Evolutionary conservation across 2,888 invertebrate species (phyloP), one percentile per base, ranked within the genome.

Genomic region (Cantharis nigra): DNA sequence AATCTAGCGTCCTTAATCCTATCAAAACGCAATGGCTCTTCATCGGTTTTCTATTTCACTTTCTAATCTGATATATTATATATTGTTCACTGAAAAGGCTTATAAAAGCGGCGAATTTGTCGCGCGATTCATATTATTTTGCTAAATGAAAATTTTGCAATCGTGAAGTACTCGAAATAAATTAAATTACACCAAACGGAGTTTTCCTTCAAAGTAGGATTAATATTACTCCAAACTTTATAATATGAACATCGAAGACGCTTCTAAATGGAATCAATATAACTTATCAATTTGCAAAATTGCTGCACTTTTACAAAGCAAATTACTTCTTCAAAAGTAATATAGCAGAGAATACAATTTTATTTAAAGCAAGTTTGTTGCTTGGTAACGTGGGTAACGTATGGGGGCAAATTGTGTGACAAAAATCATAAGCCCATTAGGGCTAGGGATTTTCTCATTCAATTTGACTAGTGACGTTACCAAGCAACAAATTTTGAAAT

Each of bases 1-100:
- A 85, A 85, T 85, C 85, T 84, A 84, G 80, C 82, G 84, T 84
- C 83, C 82, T 85, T 86, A 87, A 87, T 87, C 87, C 85, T 82
- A 86, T 88, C 87, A 87, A 84, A 84, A 81, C 83, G 84, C 87
- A 87, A 87, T 86, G 86, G 86, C 86, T 86, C 84, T 86, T 85
- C 86, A 85, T 86, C 86, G 86, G 84, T 84, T 84, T 84, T 85
- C 86, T 84, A 86, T 87, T 87, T 85, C 85, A 83, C 84, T 86
- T 86, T 85, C 86, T 87, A 88, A 88, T 88, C 88, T 87, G 87
- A 49, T 49, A 23, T 49, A 23, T 23, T 26, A n/a, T 87, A 87
- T 87, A 87, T 85, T 83, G 85, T 83, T 84, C 82, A 79, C 81
- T 82, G 84, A 83, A 83, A 83, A 71, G 73, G 84, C 84, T 85